A percentile compares a stretch with the other conserved stretches of the same genome.
These are phyloP conservation scores for Selenia dentaria DNA, from an alignment of 2,888 invertebrate genomes.

Conservation along the genomic window DNA sequence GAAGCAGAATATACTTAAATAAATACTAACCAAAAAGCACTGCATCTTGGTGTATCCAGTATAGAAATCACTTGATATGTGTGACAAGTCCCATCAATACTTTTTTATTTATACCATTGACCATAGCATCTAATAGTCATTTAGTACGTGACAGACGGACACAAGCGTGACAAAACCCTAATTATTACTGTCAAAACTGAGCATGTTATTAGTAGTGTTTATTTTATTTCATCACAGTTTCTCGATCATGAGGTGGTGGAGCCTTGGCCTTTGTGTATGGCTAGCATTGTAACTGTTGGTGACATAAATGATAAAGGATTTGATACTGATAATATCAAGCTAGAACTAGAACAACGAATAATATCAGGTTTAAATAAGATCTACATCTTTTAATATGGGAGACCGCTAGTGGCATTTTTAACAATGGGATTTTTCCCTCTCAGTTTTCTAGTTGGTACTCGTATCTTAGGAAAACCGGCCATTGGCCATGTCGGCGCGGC, in stretches of 20 bases:
- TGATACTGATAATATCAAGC: background rate
- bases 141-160: constrained; percentile 65
- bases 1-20: too few species aligned
- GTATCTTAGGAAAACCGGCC: too few species aligned
- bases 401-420: too few species aligned
- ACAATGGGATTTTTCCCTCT: too few species aligned
- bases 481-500: too few species aligned
- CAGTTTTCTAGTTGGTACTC: too few species aligned
- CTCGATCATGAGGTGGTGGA: constrained; percentile 23
- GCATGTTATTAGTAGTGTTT: constrained; percentile 60
- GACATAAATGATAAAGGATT: constrained; percentile 9
- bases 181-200: constrained; percentile 67
- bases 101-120: constrained; percentile 68
- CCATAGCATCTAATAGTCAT: constrained; percentile 58
- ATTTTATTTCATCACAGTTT: constrained; percentile 46
- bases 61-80: constrained; percentile 55
- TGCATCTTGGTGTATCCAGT: constrained; percentile 57
- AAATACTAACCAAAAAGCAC: constrained; percentile 55
- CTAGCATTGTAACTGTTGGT: constrained; percentile 18
- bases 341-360: background rate
- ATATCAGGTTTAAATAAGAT: too few species aligned
- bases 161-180: constrained; percentile 70
- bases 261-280: constrained; percentile 26
- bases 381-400: too few species aligned
- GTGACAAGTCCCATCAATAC: constrained; percentile 54